Evolutionary conservation across 2,797 vertebrate species (phyloP), one percentile per base, ranked within the genome.

Genomic region (Sardinella longiceps): DNA sequence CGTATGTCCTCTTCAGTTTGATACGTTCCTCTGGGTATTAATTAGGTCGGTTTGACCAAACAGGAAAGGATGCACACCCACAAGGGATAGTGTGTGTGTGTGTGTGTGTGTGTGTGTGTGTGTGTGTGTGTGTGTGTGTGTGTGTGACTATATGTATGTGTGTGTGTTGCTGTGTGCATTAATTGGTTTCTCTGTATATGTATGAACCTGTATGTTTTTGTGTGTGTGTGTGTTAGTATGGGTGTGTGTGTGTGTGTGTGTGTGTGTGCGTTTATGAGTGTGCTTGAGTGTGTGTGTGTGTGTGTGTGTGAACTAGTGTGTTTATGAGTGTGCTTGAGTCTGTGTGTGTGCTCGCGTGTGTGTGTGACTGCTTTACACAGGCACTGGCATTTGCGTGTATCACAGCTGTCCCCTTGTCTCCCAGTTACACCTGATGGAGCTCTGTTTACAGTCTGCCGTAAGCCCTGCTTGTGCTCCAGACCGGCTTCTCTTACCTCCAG

Each of bases 331-430:
- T 48, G 51, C 5, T 2, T 51, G 48, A 14, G 5, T 15, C 7
- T 50, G 48, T 51, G 48, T 15, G 48, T 14, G 48, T 12, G 48
- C 20, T 15, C 20, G n/a, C 30, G 58, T 70, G 63, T 70, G 30
- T 37, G 14, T 30, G 58, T 63, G 58, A 10, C 46, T 10, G 7
- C 1, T 53, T 20, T 11, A 37, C 46, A 81, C 14, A 28, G 20
- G 58, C 66, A 10, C 12, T 6, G 86, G 90, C 46, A 6, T 84
- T 83, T 37, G 63, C 15, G 25, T 77, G 23, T 89, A 88, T 83
- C 63, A 18, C 45, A 84, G 56, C 81, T 20, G 51, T 82, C 9
- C 70, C 74, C 45, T 12, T 43, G 70, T 43, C 70, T 39, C 37
- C 33, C 37, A 77, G 70, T 77, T 58, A 0, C 25, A 14, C 81